Conservation (phyloP, 2,797 vertebrate species). For the Amazona finschi region DNA sequence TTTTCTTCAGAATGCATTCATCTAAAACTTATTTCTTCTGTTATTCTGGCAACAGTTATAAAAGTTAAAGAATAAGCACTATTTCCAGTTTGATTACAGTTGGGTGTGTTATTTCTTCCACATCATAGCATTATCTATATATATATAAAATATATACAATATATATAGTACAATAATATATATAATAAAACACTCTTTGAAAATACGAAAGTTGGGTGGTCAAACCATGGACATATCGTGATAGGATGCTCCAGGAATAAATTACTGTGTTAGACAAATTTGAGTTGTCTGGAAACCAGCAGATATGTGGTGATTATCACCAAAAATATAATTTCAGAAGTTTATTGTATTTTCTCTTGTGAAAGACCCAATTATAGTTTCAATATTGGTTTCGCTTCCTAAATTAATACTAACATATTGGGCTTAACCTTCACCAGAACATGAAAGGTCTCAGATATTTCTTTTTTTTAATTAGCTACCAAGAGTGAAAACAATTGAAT, state of each 20-base stretch:
- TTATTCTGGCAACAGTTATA: not conserved
- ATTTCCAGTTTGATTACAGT: not conserved
- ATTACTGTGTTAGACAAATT: not conserved
- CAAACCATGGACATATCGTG: not conserved
- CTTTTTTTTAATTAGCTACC: not conserved
- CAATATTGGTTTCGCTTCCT: not conserved
- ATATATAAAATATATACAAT: not conserved
- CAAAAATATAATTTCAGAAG: not conserved
- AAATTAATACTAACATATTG: not conserved
- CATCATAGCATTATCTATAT: rapidly evolving
- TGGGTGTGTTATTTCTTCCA: not conserved
- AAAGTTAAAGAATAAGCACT: not conserved
- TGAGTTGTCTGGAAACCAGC: not conserved
- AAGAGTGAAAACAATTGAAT: not conserved
- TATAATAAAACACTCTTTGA: not conserved
- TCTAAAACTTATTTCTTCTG: not conserved
- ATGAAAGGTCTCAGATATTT: not conserved
- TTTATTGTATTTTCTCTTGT: not conserved
- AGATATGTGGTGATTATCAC: not conserved
- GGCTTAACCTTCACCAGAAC: not conserved
- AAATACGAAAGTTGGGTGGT: not conserved
- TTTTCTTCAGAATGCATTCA: not conserved
- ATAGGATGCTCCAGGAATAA: not conserved
- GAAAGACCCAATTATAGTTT: not conserved
- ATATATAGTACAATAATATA: not conserved